A percentile compares a stretch with the other conserved stretches of the same genome.
Evolutionary conservation across 1,140 invertebrate species (phyloP).

Genomic region (Scylla paramamosain): DNA sequence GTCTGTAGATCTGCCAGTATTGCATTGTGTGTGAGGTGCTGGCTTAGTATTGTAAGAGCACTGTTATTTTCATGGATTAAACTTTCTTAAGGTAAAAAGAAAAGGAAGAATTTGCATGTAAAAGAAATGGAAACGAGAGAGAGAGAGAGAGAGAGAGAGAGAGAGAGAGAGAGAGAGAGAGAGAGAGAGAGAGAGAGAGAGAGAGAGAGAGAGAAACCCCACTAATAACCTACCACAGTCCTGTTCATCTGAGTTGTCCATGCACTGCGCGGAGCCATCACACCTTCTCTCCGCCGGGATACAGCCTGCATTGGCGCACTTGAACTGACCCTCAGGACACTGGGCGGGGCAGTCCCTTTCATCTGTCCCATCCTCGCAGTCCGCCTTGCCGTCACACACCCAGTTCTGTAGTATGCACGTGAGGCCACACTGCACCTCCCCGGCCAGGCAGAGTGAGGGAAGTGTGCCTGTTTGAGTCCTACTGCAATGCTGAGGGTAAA

Average conservation of each 20-base stretch:
- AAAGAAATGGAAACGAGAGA: too few relatives aligned
- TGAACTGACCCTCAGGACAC: constrained; percentile 82
- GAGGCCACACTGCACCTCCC: constrained; percentile 63
- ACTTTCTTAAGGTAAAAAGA: too few relatives aligned
- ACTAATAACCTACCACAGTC: constrained; percentile 19
- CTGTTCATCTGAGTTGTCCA: constrained; percentile 91
- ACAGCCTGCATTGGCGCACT: constrained; percentile 86
- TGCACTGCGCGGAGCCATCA: constrained; percentile 94
- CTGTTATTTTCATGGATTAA: too few relatives aligned
- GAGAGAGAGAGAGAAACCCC: too few relatives aligned
- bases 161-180: too few relatives aligned
- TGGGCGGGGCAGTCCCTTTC: constrained; percentile 80
- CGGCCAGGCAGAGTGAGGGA: constrained; percentile 80
- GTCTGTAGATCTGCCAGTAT: background rate
- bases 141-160: too few relatives aligned
- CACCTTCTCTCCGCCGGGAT: constrained; percentile 90
- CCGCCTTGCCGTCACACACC: constrained; percentile 89
- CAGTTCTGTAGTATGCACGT: constrained; percentile 92
- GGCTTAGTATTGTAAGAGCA: too few relatives aligned
- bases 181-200: too few relatives aligned
- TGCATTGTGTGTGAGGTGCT: too few relatives aligned
- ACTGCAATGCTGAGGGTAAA: background rate
- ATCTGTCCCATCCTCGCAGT: constrained; percentile 58
- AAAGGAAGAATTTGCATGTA: too few relatives aligned
- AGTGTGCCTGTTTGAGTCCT: background rate